Conservation (phyloP, 2,797 vertebrate species). For the Cryptoprocta ferox region DNA sequence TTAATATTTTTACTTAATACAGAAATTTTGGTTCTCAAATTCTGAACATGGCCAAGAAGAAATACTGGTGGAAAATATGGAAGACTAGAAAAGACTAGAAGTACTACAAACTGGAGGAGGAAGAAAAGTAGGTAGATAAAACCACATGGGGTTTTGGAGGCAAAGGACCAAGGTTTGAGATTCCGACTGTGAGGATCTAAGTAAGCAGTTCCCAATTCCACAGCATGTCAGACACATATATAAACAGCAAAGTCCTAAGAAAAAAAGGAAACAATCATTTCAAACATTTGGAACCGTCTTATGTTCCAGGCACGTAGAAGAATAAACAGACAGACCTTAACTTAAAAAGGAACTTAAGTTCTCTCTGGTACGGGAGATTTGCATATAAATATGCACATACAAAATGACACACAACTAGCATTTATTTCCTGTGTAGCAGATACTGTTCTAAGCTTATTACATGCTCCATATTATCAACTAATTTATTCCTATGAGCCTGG, state of each 20-base stretch:
- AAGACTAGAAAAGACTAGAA: not conserved
- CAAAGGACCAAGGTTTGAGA: not conserved
- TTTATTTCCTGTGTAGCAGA: not conserved
- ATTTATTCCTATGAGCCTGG: conserved; percentile 1
- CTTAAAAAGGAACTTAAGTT: not conserved
- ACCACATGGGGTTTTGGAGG: not conserved
- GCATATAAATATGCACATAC: not conserved
- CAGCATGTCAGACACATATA: not conserved
- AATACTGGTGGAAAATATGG: not conserved
- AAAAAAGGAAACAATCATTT: conserved; percentile 22
- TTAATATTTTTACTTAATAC: conserved; percentile 19
- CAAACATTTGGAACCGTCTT: not conserved
- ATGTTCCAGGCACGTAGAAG: not conserved
- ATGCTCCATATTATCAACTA: not conserved
- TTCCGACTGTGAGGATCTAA: not conserved
- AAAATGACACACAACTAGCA: not conserved
- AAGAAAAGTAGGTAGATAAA: not conserved
- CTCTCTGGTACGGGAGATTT: not conserved
- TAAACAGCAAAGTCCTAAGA: not conserved
- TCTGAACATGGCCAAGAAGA: conserved; percentile 23
- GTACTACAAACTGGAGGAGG: not conserved
- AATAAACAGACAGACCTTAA: not conserved
- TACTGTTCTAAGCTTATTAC: not conserved
- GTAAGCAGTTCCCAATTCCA: not conserved
- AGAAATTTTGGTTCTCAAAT: conserved; percentile 23